Conservation (phyloP, 2,888 invertebrate species). For the Ectobius pallidus region DNA sequence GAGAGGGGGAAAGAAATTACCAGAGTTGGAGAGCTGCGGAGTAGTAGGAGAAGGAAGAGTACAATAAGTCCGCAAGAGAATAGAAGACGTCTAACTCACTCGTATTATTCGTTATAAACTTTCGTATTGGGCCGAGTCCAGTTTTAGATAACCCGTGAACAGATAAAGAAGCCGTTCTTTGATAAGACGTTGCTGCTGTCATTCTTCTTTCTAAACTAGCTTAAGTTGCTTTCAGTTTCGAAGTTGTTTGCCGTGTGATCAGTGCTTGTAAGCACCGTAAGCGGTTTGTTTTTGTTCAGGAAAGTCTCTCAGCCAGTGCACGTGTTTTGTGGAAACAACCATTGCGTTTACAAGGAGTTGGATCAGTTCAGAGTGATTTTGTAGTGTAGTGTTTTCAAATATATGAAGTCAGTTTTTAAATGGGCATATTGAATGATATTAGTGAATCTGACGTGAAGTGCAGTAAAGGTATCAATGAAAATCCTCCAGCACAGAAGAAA, state of each 20-base stretch:
- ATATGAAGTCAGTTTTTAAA: neutral
- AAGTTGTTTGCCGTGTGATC: no score
- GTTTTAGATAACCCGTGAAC: neutral
- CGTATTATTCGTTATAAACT: neutral
- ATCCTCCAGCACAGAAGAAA: conserved; percentile 45
- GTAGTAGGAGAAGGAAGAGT: neutral
- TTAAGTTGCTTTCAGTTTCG: no score
- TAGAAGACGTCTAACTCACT: neutral
- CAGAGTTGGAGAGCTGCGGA: neutral
- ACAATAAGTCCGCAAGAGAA: neutral
- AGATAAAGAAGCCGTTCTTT: conserved; percentile 1
- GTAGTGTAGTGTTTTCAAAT: no score
- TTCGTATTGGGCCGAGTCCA: conserved; percentile 14
- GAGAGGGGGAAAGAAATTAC: conserved; percentile 5
- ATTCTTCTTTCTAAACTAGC: no score
- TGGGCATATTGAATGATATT: conserved; percentile 12
- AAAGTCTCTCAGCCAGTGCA: no score
- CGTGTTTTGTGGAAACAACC: no score
- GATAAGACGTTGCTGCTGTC: no score
- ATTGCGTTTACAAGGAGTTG: no score
- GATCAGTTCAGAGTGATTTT: no score
- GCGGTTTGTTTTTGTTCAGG: no score
- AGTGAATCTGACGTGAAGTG: neutral
- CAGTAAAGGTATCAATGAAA: neutral
- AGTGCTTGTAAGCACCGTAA: no score